Evolutionary conservation across 2,113 vertebrate genomes (phyloP).

Genomic region (Crocuta crocuta): DNA sequence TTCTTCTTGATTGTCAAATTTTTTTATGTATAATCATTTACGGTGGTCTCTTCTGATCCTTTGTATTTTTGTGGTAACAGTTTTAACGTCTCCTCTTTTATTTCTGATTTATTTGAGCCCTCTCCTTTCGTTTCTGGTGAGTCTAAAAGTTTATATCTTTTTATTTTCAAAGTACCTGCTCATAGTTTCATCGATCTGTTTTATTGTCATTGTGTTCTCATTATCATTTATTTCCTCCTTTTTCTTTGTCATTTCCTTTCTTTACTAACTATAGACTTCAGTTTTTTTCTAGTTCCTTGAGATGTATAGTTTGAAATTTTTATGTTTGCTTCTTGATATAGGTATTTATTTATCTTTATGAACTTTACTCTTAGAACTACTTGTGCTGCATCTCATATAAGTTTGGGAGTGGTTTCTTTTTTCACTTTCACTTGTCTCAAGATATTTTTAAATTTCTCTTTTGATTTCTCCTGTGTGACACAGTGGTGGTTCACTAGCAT

Average conservation of each 20-base stretch:
- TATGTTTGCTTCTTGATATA: not conserved
- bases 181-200: not conserved
- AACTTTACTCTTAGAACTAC: not conserved
- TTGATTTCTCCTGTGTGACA: not conserved
- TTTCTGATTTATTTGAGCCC: not conserved
- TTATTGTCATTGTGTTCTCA: not conserved
- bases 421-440: not conserved
- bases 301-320: not conserved
- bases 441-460: not conserved
- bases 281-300: not conserved
- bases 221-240: not conserved
- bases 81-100: not conserved
- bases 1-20: not conserved
- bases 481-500: not conserved
- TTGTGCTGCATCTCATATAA: not conserved
- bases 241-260: not conserved
- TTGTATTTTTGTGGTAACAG: not conserved
- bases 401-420: not conserved
- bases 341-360: not conserved
- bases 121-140: not conserved
- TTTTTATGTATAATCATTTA: not conserved
- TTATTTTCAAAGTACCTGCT: not conserved
- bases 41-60: not conserved
- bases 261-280: not conserved
- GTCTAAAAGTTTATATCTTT: not conserved